Evolutionary conservation across 2,888 invertebrate species (phyloP), one percentile per base, ranked within the genome.

Genomic region (Crematogaster levior): DNA sequence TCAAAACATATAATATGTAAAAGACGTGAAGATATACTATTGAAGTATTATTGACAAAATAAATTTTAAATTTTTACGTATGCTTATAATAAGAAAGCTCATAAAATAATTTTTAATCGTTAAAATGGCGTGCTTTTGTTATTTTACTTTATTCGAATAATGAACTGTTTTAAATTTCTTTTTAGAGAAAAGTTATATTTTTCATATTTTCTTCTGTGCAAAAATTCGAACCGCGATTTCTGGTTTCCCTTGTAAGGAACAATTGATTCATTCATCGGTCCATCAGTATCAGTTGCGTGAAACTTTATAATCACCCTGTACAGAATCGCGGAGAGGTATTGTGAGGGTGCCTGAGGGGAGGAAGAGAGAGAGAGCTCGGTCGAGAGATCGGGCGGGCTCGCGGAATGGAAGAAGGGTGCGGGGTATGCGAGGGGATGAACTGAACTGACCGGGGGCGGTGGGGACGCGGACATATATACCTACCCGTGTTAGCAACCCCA

Each of bases 401-500:
- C 81, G 74, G 75, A 48, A 48, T 48, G 75, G 65, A 82, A 61
- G 80, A 75, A 70, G 85, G 63, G 63, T 40, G n/a, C 58, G n/a
- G 82, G 56, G 51, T 51, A 40, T 15, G 51, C 56, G 80, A 65
- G 58, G 58, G 79, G 70, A 72, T 53, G 77, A 61, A 83, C 83
- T 75, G 90, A 87, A 86, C 88, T 83, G 90, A 88, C 88, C 83
- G 85, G 86, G 86, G 82, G 87, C 89, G 89, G 88, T 84, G 86
- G 89, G 91, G 88, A 89, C 86, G 68, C 77, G 92, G 91, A 91
- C 91, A 93, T 91, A 92, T 91, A 92, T 92, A 93, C 92, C 91
- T 92, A 93, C 91, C 84, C 92, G 93, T 93, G 94, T 94, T 94
- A 94, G 94, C 94, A 94, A 93, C 93, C 93, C 93, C 94, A 94